Conservation (phyloP, 64 coral and sea anemone species). For the Platygyra sinensis region DNA sequence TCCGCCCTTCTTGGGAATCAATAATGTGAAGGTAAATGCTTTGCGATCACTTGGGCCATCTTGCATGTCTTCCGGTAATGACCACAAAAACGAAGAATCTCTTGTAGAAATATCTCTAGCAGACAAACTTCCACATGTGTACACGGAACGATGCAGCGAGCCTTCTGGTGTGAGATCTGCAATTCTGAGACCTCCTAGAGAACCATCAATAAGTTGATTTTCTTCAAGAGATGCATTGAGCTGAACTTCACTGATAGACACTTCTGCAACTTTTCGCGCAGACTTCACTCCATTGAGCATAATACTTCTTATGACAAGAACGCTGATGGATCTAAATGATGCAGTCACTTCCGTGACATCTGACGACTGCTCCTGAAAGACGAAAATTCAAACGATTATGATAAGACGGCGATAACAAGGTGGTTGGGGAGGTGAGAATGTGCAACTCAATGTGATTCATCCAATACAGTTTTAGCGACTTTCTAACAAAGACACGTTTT, state of each 20-base stretch:
- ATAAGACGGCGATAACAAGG: background rate
- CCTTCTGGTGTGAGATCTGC: slow-evolving; percentile 95
- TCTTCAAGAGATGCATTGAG: slow-evolving; percentile 81
- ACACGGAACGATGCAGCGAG: slow-evolving; percentile 79
- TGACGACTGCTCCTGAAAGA: slow-evolving; percentile 42
- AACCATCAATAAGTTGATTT: slow-evolving; percentile 78
- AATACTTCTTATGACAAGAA: slow-evolving; percentile 82
- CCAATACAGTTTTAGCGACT: too few relatives aligned
- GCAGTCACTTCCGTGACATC: slow-evolving; percentile 78
- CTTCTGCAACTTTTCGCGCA: slow-evolving; percentile 93
- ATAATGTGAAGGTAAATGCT: slow-evolving; percentile 86
- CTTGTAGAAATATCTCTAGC: slow-evolving; percentile 39
- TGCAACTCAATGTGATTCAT: too few relatives aligned
- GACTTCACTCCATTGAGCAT: slow-evolving; percentile 55
- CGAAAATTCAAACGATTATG: background rate
- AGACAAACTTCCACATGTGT: slow-evolving; percentile 67
- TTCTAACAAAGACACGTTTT: too few relatives aligned
- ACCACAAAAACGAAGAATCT: slow-evolving; percentile 54
- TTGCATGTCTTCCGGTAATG: slow-evolving; percentile 69
- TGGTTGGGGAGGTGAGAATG: background rate
- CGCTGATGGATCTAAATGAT: slow-evolving; percentile 72
- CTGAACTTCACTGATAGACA: slow-evolving; percentile 75
- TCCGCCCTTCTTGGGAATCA: slow-evolving; percentile 74
- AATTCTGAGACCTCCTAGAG: slow-evolving; percentile 87
- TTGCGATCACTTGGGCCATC: slow-evolving; percentile 55